Conservation (phyloP, 2,888 invertebrate species). For the Tribolium freemani region DNA sequence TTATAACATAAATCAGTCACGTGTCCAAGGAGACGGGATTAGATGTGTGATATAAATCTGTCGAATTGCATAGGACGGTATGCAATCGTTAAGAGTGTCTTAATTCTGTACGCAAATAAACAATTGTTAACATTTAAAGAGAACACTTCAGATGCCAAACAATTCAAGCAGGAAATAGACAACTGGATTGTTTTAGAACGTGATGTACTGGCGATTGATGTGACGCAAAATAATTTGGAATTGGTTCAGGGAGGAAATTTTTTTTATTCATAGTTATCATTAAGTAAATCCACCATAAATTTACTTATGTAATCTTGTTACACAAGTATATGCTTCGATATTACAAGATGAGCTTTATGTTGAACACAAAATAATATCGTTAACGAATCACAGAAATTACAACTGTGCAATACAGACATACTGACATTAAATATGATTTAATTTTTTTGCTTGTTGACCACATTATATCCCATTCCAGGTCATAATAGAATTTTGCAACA, state of each 20-base stretch:
- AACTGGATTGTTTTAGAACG: background rate
- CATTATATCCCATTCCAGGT: no score
- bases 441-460: no score
- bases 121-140: slow-evolving; percentile 50
- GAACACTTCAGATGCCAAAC: slow-evolving; percentile 41
- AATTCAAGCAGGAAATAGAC: slow-evolving; percentile 36
- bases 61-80: slow-evolving; percentile 6
- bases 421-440: no score
- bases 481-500: no score
- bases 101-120: slow-evolving; percentile 57
- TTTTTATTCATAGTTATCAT: no score
- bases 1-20: slow-evolving; percentile 35
- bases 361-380: no score
- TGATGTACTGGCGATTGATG: background rate
- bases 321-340: no score
- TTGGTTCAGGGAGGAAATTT: background rate
- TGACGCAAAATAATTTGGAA: background rate
- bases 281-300: no score
- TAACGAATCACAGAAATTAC: no score
- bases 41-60: slow-evolving; percentile 27
- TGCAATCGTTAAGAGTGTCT: slow-evolving; percentile 45
- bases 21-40: slow-evolving; percentile 22
- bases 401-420: no score
- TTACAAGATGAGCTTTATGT: no score
- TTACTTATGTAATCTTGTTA: no score